These are phyloP conservation scores for Melanotaenia duboulayi DNA, from an alignment of 2,113 vertebrate species.

Conservation along the genomic window DNA sequence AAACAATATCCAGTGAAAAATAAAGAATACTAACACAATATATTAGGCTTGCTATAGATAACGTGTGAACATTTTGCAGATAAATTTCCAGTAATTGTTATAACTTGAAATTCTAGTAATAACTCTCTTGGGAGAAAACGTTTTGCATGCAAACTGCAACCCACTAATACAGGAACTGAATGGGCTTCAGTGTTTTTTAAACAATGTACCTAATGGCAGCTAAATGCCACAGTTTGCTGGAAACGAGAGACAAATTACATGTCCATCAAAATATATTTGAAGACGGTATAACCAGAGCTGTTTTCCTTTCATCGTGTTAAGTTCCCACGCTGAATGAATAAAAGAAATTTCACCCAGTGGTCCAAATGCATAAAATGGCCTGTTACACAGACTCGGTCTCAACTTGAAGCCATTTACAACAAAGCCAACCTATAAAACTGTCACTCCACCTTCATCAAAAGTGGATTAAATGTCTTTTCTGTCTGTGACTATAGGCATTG, in stretches of 20 bases:
- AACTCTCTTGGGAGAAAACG: background rate
- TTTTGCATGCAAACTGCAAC: background rate
- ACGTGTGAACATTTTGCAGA: background rate
- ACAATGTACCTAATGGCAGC: constrained; percentile 29
- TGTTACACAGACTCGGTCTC: background rate
- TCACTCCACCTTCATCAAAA: constrained; percentile 61
- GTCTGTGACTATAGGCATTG: constrained; percentile 18
- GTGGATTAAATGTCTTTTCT: constrained; percentile 51
- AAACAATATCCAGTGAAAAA: constrained; percentile 54
- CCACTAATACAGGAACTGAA: background rate
- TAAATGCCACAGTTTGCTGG: constrained; percentile 29
- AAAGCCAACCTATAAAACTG: constrained; percentile 37
- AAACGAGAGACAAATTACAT: constrained; percentile 23
- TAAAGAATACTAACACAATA: constrained; percentile 16
- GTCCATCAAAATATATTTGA: constrained; percentile 30
- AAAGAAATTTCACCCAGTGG: constrained; percentile 26
- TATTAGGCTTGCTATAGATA: background rate
- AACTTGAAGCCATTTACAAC: constrained; percentile 44
- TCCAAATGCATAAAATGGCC: constrained; percentile 27
- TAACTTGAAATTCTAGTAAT: background rate
- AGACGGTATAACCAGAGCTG: constrained; percentile 9
- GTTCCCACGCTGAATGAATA: constrained; percentile 29
- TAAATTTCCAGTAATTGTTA: background rate
- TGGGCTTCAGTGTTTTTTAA: constrained; percentile 9
- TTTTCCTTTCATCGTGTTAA: constrained; percentile 34